phyloP scores from a whole-genome alignment of 1,140 invertebrate genomes.

The Nephotettix cincticeps region DNA sequence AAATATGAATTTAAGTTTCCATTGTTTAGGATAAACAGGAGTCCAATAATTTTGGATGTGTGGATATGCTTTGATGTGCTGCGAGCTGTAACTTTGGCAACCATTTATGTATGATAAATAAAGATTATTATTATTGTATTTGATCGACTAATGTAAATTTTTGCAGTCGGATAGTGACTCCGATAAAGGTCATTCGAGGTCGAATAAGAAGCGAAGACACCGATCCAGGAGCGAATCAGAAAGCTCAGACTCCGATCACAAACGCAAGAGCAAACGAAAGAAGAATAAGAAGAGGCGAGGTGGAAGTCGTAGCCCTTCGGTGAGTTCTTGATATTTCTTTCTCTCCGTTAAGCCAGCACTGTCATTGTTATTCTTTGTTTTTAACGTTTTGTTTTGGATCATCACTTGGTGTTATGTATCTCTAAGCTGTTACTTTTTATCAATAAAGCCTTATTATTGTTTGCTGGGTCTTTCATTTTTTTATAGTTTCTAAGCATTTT shows the following conservation, averaged over 20 bases:
- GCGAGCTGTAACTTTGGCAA: too few species aligned
- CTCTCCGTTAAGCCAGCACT: background rate
- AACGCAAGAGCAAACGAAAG: slow-evolving; percentile 58
- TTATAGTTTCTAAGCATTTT: too few species aligned
- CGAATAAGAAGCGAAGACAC: slow-evolving; percentile 54
- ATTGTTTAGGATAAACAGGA: too few species aligned
- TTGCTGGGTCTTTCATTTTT: background rate
- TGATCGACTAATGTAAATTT: too few species aligned
- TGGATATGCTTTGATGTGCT: too few species aligned
- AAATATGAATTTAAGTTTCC: too few species aligned
- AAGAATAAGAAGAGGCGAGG: slow-evolving; percentile 62
- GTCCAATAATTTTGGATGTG: too few species aligned
- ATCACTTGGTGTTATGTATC: too few species aligned
- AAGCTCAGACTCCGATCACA: slow-evolving; percentile 55
- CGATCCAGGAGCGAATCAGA: slow-evolving; percentile 55
- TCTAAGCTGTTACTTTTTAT: background rate
- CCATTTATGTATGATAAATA: too few species aligned
- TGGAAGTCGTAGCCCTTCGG: slow-evolving; percentile 48
- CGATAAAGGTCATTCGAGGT: slow-evolving; percentile 51
- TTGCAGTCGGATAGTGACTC: slow-evolving; percentile 52
- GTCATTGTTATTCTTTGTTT: background rate
- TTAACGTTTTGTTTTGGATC: too few species aligned
- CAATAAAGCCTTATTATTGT: background rate
- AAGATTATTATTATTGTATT: too few species aligned
- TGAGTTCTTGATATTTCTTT: slow-evolving; percentile 34